Base-by-base conservation (phyloP, 2,113 vertebrate species). In the Oncorhynchus nerka region DNA sequence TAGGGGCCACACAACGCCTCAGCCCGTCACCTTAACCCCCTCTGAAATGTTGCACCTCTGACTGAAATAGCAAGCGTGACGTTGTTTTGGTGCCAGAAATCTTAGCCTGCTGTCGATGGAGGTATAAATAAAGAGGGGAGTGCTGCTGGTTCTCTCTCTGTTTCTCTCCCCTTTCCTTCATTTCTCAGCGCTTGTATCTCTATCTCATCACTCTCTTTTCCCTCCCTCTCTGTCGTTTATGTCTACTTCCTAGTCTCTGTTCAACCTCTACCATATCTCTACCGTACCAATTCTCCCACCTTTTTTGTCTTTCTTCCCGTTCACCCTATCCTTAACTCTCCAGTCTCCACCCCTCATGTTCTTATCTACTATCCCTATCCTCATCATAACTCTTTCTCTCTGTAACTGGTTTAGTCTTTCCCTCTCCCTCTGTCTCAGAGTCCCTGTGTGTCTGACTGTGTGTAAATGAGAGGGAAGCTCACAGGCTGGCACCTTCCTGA, bases 41-140 rank as follows among this genome's bases (percentile, higher is more conserved):
- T 49, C 79, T 78, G 89, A 92, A 91, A 93, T 93, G 92, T 26
- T 89, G 78, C 89, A 83, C 88, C 75, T 81, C 87, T 77, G 90
- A 83, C 77, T 81, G 30, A 92, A 90, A 93, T 79, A 94, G 92
- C 65, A 91, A 84, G 87, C 78, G 89, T 92, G 92, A 90, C 90
- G 92, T 86, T 90, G 86, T 92, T 92, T 80, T 90, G 89, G 90
- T 94, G 92, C 93, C 94, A 94, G 65, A 92, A 95, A 94, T 94
- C 92, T 92, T 92, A 95, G 79, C 91, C 86, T 24, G 78, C 77
- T 84, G 84, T 87, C 79, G 88, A 84, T 79, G 76, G 88, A 61
- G 8, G 88, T 90, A 94, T 87, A 92, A 92, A 86, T 84, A 88
- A 85, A 84, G 76, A 71, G 39, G 80, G 1, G 16, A 8, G n/a